phyloP scores from a whole-genome alignment of 2,113 vertebrate genomes.

The Forbesichthys papilliferus region DNA sequence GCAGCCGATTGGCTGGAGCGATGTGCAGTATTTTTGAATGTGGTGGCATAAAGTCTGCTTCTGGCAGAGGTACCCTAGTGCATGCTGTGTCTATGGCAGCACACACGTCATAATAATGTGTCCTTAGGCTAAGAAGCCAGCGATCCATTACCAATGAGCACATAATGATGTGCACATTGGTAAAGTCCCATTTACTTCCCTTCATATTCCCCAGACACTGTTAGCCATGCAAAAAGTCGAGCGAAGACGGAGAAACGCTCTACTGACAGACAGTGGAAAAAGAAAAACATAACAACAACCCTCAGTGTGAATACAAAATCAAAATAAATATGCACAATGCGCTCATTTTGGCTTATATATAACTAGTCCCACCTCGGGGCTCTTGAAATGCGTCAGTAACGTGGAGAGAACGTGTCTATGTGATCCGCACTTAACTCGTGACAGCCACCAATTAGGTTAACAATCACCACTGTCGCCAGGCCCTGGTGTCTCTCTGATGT shows the following conservation, averaged over 20 bases:
- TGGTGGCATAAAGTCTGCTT: slow-evolving; percentile 58
- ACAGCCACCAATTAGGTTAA: slow-evolving; percentile 62
- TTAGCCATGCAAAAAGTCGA: slow-evolving; percentile 42
- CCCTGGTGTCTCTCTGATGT: slow-evolving; percentile 69
- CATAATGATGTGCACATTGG: slow-evolving; percentile 27
- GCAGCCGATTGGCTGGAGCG: slow-evolving; percentile 47
- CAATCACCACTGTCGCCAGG: slow-evolving; percentile 49
- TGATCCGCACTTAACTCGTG: slow-evolving; percentile 61
- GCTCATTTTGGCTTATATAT: background rate
- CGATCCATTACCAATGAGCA: slow-evolving; percentile 55
- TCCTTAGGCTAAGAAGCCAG: slow-evolving; percentile 60
- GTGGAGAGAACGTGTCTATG: slow-evolving; percentile 61
- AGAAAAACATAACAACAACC: slow-evolving; percentile 7
- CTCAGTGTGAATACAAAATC: background rate
- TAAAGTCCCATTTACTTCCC: slow-evolving; percentile 37
- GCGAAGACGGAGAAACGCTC: slow-evolving; percentile 7
- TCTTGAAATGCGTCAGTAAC: slow-evolving; percentile 49
- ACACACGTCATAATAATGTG: slow-evolving; percentile 68
- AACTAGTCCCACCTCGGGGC: slow-evolving; percentile 38
- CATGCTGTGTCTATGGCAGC: slow-evolving; percentile 53
- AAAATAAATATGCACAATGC: too few relatives aligned
- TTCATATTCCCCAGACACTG: slow-evolving; percentile 40
- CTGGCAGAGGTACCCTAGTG: slow-evolving; percentile 55
- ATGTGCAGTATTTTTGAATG: slow-evolving; percentile 62
- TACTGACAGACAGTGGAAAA: background rate